phyloP scores from a whole-genome alignment of 1,140 invertebrate species.

The Philotrypesis tridentata region DNA sequence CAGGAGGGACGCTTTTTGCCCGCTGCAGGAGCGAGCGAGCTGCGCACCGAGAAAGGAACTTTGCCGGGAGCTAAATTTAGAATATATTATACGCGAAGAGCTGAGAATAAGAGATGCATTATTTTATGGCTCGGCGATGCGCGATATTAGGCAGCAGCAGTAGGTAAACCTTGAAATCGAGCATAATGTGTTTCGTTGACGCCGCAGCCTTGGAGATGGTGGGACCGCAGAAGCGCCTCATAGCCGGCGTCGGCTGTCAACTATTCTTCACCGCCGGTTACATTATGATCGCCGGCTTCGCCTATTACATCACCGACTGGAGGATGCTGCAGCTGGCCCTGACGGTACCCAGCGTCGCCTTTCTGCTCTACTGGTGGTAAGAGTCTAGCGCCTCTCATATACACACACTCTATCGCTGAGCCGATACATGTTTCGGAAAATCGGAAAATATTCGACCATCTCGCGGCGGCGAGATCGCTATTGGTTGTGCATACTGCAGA shows the following conservation, averaged over 20 bases:
- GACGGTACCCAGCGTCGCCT: slow-evolving; percentile 80
- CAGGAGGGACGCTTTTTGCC: slow-evolving; percentile 21
- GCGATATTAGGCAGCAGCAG: no score
- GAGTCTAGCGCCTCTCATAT: no score
- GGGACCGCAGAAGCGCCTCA: slow-evolving; percentile 81
- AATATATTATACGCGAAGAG: not conserved
- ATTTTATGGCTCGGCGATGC: no score
- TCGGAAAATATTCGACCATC: no score
- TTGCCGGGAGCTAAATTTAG: slow-evolving; percentile 33
- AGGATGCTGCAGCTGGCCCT: slow-evolving; percentile 82
- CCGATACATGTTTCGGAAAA: no score
- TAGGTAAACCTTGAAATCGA: not conserved
- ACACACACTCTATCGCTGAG: no score
- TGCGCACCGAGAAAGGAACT: slow-evolving; percentile 13
- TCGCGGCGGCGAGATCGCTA: no score
- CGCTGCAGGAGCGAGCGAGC: no score
- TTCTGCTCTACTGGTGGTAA: slow-evolving; percentile 87
- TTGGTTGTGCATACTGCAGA: no score
- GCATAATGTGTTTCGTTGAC: not conserved
- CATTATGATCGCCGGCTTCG: slow-evolving; percentile 82
- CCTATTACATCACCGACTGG: slow-evolving; percentile 85
- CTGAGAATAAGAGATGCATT: no score
- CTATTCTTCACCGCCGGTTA: slow-evolving; percentile 87
- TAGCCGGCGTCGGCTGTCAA: slow-evolving; percentile 84
- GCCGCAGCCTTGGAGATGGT: slow-evolving; percentile 88